A percentile compares a stretch with the other conserved stretches of the same genome.
These are phyloP conservation scores for Apoderus coryli DNA, from an alignment of 2,888 invertebrate species.

Conservation along the genomic window DNA sequence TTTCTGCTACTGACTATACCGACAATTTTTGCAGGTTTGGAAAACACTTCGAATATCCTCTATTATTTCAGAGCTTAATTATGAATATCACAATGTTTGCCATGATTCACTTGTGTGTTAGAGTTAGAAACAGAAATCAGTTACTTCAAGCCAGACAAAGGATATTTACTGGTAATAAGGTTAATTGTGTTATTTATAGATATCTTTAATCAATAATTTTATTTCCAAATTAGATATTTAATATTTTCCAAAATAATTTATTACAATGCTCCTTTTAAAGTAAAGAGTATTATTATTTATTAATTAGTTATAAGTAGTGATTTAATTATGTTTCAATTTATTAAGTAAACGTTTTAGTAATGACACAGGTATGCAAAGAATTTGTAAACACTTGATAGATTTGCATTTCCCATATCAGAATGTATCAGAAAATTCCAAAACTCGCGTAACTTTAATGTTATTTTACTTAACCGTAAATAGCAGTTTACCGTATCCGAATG, in stretches of 20 bases:
- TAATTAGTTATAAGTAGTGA: neutral
- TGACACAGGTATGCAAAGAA: no score
- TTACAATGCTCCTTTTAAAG: neutral
- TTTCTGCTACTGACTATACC: slow-evolving; percentile 4
- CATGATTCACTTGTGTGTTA: slow-evolving; percentile 88
- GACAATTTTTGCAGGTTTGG: slow-evolving; percentile 68
- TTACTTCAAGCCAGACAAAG: slow-evolving; percentile 60
- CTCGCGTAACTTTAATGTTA: no score
- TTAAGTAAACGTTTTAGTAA: no score
- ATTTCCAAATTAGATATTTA: no score
- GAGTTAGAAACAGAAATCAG: slow-evolving; percentile 67
- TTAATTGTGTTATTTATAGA: slow-evolving; percentile 6
- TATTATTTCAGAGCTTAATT: slow-evolving; percentile 89
- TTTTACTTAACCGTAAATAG: no score
- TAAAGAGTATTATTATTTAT: neutral
- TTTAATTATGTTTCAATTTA: slow-evolving; percentile 4
- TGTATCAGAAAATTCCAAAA: no score
- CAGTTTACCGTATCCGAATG: no score
- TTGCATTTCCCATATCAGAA: no score
- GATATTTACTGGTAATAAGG: slow-evolving; percentile 63
- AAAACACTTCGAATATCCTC: slow-evolving; percentile 87
- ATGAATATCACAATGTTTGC: slow-evolving; percentile 95
- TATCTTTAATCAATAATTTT: no score
- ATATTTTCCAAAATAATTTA: neutral
- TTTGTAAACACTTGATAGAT: no score